Evolutionary conservation across 2,113 vertebrate genomes (phyloP), one percentile per base, ranked within the genome.

Genomic region (Lucifuga dentata): DNA sequence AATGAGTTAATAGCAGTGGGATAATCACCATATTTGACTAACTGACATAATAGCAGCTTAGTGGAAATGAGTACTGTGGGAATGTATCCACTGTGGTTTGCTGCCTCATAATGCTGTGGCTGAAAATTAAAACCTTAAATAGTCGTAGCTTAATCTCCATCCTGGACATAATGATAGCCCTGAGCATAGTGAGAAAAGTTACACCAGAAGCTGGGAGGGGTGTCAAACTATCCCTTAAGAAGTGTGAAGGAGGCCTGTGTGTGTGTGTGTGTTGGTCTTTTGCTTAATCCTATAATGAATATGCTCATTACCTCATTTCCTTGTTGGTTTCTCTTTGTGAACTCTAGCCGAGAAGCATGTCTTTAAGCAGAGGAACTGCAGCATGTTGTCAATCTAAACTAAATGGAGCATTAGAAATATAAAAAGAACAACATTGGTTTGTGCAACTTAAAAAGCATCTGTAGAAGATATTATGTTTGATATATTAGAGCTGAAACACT

Each of bases 231-330:
- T 58, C 58, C 72, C 50, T 49, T 24, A 19, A 35, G 36, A 70
- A 52, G 46, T 10, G 55, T 62, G 35, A 67, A 62, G 57, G 11
- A 45, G 29, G 50, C 33, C 58, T 58, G 5, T n/a, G n/a, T n/a
- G n/a, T n/a, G n/a, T n/a, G 9, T 46, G 49, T 71, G 61, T 16
- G 9, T 46, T 61, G 44, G 23, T 55, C 58, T 73, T 21, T 41
- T 60, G 44, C 48, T 52, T 76, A 68, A 82, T 48, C 40, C 60
- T 16, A 44, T 63, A 76, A 80, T 77, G 41, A 65, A 71, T 43
- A 46, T 49, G 53, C 53, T 78, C 74, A 76, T 84, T 82, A 76
- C 58, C 44, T 75, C 50, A 79, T 86, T 84, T 84, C 70, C 78
- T 73, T 2, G 1, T 35, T 0, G 38, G 66, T 68, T 73, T 80